phyloP scores from a whole-genome alignment of 1,140 invertebrate species.

The Oncopodura yosiiana region DNA sequence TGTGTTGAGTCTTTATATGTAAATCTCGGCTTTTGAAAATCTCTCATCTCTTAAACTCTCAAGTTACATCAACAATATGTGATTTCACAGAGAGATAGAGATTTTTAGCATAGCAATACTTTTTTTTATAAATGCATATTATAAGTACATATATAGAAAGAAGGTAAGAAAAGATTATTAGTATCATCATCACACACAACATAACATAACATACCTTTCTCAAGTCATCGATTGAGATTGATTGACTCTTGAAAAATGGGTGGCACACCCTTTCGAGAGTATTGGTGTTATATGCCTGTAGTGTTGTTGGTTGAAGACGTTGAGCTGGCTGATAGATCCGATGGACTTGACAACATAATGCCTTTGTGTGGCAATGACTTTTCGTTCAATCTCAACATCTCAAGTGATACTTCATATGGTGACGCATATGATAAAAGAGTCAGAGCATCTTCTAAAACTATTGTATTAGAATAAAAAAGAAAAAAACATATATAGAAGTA shows the following conservation, averaged over 20 bases:
- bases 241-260: constrained; percentile 58
- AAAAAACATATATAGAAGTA: no score
- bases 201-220: constrained; percentile 41
- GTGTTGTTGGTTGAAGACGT: constrained; percentile 41
- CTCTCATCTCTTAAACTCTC: no score
- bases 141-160: no score
- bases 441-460: constrained; percentile 80
- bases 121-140: no score
- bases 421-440: constrained; percentile 81
- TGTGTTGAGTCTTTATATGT: no score
- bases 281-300: no score
- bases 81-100: no score
- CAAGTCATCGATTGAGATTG: constrained; percentile 55
- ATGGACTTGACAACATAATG: constrained; percentile 33
- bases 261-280: constrained; percentile 48
- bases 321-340: constrained; percentile 10
- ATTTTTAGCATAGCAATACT: no score
- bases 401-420: constrained; percentile 71
- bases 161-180: neutral
- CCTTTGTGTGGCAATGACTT: constrained; percentile 45
- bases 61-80: no score
- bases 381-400: constrained; percentile 47
- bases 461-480: no score
- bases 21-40: no score
- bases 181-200: neutral